Evolutionary conservation across 2,888 invertebrate genomes (phyloP), one percentile per base, ranked within the genome.

Genomic region (Hermaeophaga mercurialis): DNA sequence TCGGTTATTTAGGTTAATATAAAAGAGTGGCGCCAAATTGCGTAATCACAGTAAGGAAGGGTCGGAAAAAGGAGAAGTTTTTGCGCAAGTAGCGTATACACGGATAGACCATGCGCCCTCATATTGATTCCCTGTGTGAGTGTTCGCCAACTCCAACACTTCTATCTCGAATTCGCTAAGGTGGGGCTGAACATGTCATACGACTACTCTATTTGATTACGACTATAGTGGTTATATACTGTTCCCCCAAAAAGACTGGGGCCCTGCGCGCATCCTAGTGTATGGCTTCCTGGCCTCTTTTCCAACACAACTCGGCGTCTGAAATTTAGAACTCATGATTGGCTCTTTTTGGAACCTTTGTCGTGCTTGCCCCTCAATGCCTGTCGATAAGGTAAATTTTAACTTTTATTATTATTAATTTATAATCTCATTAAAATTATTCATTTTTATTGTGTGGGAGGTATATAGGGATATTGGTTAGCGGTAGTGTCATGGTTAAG

Each of bases 331-430:
- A 83, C 84, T 83, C 84, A 94, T 94, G 94, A 94, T 94, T 85
- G 94, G 94, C 82, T 93, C 94, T 85, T 94, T 94, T 85, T 94
- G 94, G 93, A 94, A 94, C 84, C 84, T 94, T 84, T 94, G 94
- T 84, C 90, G 94, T 82, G 92, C 94, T 85, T 94, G 94, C 85
- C 94, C 94, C 80, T 92, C 93, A 82, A 92, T 94, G 92, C 93
- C 94, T 80, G 90, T 93, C 79, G 94, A 94, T 85, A 94, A 94
- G 93, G 94, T 94, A 69, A 67, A 48, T 49, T 39, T 46, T 56
- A 47, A 36, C 34, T 1, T 44, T 50, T 31, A n/a, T 12, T 43
- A 41, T 26, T 15, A 43, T 43, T 24, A 38, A 17, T 38, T 15
- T 38, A 9, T 18, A 38, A 22, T 22, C 9, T 26, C 26, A 8